Base-by-base conservation (phyloP, 2,797 vertebrate species). In the Sebastes vulpes region DNA sequence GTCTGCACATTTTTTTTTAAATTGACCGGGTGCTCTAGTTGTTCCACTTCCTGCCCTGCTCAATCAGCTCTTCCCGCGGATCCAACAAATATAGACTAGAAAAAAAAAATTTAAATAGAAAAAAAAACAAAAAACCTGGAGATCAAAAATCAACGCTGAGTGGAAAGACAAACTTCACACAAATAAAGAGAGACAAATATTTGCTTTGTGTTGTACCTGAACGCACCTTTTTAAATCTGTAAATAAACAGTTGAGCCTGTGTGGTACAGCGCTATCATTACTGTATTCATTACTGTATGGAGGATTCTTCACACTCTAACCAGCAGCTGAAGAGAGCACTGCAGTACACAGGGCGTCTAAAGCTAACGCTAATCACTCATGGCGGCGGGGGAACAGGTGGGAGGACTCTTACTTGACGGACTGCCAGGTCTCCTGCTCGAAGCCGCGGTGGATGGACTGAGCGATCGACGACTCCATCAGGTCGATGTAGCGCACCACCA, bases 401-500 rank as follows among this genome's bases (percentile, higher is more conserved):
- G 20, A 1, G 6, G 25, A 20, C 28, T 92, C 98, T 97, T 97
- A 99, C 98, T 97, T 99, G 93, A 99, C 97, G 3, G 98, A 96
- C 88, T 98, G 97, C 98, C 98, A 99, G 3, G 98, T 97, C 90
- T 99, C 98, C 91, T 98, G 98, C 80, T 99, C 97, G 78, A 99
- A 98, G 84, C 98, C 97, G 60, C 97, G 97, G 94, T 99, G 98
- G 95, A 99, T 97, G 81, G 98, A 99, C 94, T 99, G 98, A 38
- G 98, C 98, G 84, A 99, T 98, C 79, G 98, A 99, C 0, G 98
- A 99, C 93, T 99, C 98, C 98, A 99, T 99, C 84, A 99, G 97
- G 93, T 99, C 98, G 3, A 99, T 97, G 93, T 99, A 99, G 89
- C 98, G 97, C 63, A 99, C 93, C 65, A 99, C 98, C 94, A 99